Percentiles rank a stretch among this genome's conserved stretches.
Evolutionary conservation across 2,797 vertebrate species (phyloP).

Genomic region (Bradypodion pumilum): DNA sequence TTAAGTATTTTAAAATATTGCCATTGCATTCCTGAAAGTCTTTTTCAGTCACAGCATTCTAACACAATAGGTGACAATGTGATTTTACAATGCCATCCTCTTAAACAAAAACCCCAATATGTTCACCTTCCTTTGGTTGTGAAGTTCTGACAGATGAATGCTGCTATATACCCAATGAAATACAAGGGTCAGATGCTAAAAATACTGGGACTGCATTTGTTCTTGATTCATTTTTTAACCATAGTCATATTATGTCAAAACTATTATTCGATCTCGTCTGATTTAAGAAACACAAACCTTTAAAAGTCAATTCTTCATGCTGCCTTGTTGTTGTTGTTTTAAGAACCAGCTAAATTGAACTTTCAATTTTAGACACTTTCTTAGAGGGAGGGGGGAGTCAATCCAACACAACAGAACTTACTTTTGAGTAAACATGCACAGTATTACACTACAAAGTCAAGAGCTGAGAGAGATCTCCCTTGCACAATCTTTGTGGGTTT

Average conservation of each 20-base stretch:
- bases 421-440: background rate
- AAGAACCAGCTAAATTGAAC: slow-evolving; percentile 45
- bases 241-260: slow-evolving; percentile 58
- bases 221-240: slow-evolving; percentile 57
- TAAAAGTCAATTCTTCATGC: slow-evolving; percentile 55
- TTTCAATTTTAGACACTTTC: background rate
- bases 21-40: slow-evolving; percentile 38
- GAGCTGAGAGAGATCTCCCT: background rate
- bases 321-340: slow-evolving; percentile 44
- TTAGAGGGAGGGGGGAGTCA: background rate
- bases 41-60: slow-evolving; percentile 11
- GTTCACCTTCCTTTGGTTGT: slow-evolving; percentile 40
- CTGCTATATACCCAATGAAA: slow-evolving; percentile 20
- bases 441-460: background rate
- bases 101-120: background rate
- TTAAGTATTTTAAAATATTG: slow-evolving; percentile 25
- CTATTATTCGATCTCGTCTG: slow-evolving; percentile 60
- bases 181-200: slow-evolving; percentile 40
- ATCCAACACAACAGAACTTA: background rate
- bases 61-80: rapidly evolving
- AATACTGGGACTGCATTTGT: slow-evolving; percentile 49
- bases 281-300: slow-evolving; percentile 53
- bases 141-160: background rate
- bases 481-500: slow-evolving; percentile 53
- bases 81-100: slow-evolving; percentile 9